A percentile compares a stretch with the other conserved stretches of the same genome.
Evolutionary conservation across 2,797 vertebrate genomes (phyloP).

Genomic region (Geotria australis): DNA sequence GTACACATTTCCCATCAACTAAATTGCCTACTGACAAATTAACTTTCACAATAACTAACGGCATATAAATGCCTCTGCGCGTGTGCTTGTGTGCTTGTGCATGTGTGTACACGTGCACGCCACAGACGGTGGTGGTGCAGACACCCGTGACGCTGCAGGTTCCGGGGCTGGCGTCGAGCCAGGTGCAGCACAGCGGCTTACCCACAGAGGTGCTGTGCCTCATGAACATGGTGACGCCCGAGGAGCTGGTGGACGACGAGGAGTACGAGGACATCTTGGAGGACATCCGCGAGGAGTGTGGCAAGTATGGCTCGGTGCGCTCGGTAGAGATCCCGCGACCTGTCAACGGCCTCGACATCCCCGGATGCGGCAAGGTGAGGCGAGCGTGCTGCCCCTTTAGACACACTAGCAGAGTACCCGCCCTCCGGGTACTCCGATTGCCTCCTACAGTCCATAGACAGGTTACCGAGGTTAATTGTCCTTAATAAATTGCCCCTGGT

Average conservation of each 20-base stretch:
- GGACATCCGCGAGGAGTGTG: constrained; percentile 25
- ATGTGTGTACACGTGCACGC: neutral
- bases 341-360: constrained; percentile 18
- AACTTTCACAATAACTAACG: too few species aligned
- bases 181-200: constrained; percentile 8
- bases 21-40: too few species aligned
- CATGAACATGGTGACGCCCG: constrained; percentile 30
- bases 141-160: constrained; percentile 21
- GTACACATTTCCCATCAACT: too few species aligned
- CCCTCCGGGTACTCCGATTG: too few species aligned
- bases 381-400: neutral
- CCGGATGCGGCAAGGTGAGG: constrained; percentile 25
- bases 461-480: too few species aligned
- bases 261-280: constrained; percentile 35
- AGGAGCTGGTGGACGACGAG: constrained; percentile 26
- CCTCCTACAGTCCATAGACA: too few species aligned
- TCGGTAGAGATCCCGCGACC: constrained; percentile 28
- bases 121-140: constrained; percentile 15
- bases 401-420: too few species aligned
- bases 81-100: too few species aligned
- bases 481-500: too few species aligned
- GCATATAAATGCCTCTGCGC: too few species aligned
- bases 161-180: constrained; percentile 18
- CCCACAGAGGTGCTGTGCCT: constrained; percentile 26
- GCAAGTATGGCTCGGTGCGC: constrained; percentile 22